Evolutionary conservation across 2,113 vertebrate species (phyloP).

Genomic region (Thamnaconus septentrionalis): DNA sequence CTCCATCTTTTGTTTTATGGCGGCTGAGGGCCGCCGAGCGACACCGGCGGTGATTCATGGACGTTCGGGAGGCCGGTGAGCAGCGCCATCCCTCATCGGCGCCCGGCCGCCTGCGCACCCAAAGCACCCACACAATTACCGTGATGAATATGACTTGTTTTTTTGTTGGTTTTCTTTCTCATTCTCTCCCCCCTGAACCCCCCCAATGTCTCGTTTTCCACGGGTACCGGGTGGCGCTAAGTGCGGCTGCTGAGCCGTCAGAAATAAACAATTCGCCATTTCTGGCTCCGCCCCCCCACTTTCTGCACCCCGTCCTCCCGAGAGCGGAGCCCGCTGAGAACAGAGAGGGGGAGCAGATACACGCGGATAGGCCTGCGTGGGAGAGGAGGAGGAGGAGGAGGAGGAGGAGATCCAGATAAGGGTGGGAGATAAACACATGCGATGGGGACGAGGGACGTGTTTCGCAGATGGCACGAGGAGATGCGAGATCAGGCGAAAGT

Average conservation of each 20-base stretch:
- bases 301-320: slow-evolving; percentile 7
- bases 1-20: slow-evolving; percentile 99
- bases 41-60: slow-evolving; percentile 98
- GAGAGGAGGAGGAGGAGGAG: slow-evolving; percentile 56
- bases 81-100: slow-evolving; percentile 98
- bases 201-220: slow-evolving; percentile 46
- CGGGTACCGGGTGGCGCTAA: slow-evolving; percentile 79
- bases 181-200: slow-evolving; percentile 57
- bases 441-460: slow-evolving; percentile 52
- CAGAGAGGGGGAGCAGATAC: slow-evolving; percentile 53
- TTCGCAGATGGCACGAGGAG: slow-evolving; percentile 62
- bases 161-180: slow-evolving; percentile 32
- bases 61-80: slow-evolving; percentile 89
- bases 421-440: slow-evolving; percentile 63
- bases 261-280: slow-evolving; percentile 63
- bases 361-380: slow-evolving; percentile 53
- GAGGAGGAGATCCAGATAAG: slow-evolving; percentile 57
- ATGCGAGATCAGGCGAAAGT: slow-evolving; percentile 48
- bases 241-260: slow-evolving; percentile 79
- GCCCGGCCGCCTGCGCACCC: slow-evolving; percentile 87
- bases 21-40: slow-evolving; percentile 91
- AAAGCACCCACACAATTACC: slow-evolving; percentile 99
- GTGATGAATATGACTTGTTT: slow-evolving; percentile 99
- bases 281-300: slow-evolving; percentile 32
- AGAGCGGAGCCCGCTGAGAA: slow-evolving; percentile 44